Percentiles rank a stretch among this genome's conserved stretches.
These are phyloP conservation scores for Anthoptus insignis DNA, from an alignment of 2,888 invertebrate genomes.

Conservation along the genomic window DNA sequence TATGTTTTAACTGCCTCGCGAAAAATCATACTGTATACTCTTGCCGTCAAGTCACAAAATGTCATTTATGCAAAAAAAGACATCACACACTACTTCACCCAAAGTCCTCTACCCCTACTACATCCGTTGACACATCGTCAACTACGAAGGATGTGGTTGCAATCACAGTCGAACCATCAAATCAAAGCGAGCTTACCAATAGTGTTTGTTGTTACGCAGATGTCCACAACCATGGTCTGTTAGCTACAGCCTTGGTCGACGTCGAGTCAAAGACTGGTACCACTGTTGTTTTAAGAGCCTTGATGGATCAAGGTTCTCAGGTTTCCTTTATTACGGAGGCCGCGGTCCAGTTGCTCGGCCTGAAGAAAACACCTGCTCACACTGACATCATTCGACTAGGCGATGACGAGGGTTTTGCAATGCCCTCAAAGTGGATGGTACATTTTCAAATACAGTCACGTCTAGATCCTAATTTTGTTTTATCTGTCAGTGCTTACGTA, in stretches of 20 bases:
- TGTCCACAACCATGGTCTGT: conserved; percentile 29
- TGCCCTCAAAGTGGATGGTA: conserved; percentile 16
- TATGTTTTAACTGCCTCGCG: conserved; percentile 20
- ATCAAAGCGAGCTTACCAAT: conserved; percentile 18
- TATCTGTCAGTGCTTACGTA: conserved; percentile 13
- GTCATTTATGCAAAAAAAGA: conserved; percentile 14
- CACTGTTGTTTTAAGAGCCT: conserved; percentile 32
- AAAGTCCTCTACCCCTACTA: conserved; percentile 80
- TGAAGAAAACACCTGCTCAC: conserved; percentile 24
- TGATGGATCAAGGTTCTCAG: conserved; percentile 44
- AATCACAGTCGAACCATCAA: neutral
- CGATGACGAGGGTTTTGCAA: conserved; percentile 13
- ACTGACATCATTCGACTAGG: conserved; percentile 8
- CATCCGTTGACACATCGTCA: conserved; percentile 69
- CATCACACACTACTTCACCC: conserved; percentile 93
- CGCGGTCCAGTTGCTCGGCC: conserved; percentile 38
- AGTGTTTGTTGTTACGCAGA: conserved; percentile 24
- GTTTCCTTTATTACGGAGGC: conserved; percentile 47
- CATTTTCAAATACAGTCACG: conserved; percentile 15
- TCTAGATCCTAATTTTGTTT: conserved; percentile 19
- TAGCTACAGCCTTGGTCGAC: conserved; percentile 25
- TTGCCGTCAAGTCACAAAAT: conserved; percentile 21
- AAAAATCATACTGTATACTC: conserved; percentile 16
- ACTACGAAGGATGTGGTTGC: conserved; percentile 4
- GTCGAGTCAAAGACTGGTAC: conserved; percentile 33